phyloP scores from a whole-genome alignment of 2,888 invertebrate genomes.

The Caenorhabditis sulstoni region DNA sequence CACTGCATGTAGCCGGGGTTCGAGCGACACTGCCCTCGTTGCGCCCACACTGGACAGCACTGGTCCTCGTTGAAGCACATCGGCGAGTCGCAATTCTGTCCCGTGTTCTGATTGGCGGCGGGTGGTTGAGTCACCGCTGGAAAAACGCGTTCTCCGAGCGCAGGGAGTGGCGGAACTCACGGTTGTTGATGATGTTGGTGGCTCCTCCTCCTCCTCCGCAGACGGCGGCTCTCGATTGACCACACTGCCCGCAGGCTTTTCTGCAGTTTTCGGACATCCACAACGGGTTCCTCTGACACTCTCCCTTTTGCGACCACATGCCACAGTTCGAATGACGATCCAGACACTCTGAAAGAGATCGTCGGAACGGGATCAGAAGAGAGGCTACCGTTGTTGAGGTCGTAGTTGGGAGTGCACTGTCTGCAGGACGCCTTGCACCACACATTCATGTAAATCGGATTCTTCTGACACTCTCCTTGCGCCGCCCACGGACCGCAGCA shows the following conservation, averaged over 20 bases:
- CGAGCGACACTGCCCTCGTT: constrained; percentile 61
- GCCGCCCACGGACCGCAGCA: constrained; percentile 74
- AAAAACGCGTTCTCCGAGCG: background rate
- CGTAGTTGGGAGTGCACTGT: constrained; percentile 67
- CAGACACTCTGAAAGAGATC: constrained; percentile 55
- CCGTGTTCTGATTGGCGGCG: constrained; percentile 2
- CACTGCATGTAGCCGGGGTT: constrained; percentile 73
- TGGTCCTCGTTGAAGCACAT: constrained; percentile 77
- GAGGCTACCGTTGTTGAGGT: constrained; percentile 56
- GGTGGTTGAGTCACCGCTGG: constrained; percentile 42
- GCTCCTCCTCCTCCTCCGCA: constrained; percentile 56
- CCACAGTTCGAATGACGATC: constrained; percentile 69
- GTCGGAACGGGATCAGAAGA: background rate
- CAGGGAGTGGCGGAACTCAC: background rate
- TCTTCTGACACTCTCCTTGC: constrained; percentile 72
- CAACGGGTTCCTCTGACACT: constrained; percentile 72
- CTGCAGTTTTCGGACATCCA: constrained; percentile 79
- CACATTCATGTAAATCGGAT: constrained; percentile 68
- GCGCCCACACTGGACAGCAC: constrained; percentile 74
- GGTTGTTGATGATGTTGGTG: constrained; percentile 4
- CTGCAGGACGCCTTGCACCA: constrained; percentile 75
- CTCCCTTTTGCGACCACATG: constrained; percentile 66
- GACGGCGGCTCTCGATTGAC: constrained; percentile 49
- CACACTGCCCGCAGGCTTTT: constrained; percentile 68
- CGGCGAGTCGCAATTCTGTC: constrained; percentile 53